These are phyloP conservation scores for Chionodraco myersi DNA, from an alignment of 2,113 vertebrate species.

Conservation along the genomic window DNA sequence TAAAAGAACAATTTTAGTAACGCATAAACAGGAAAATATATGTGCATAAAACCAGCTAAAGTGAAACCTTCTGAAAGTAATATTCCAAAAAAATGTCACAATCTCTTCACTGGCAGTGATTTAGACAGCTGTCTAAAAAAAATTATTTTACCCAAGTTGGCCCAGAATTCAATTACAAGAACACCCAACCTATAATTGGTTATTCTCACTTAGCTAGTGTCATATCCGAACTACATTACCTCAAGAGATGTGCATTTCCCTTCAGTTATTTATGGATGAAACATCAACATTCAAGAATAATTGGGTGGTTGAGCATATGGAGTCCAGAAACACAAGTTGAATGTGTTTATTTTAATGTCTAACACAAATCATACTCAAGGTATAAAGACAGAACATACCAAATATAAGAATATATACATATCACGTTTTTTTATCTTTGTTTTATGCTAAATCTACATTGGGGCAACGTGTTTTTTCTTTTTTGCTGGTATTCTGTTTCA, in stretches of 20 bases:
- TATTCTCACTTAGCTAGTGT: background rate
- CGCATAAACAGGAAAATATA: background rate
- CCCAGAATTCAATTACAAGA: background rate
- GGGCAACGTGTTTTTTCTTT: background rate
- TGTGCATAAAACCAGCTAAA: background rate
- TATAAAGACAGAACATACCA: background rate
- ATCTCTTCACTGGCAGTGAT: background rate
- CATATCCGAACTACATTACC: background rate
- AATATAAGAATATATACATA: background rate
- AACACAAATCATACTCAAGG: background rate
- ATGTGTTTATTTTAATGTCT: background rate
- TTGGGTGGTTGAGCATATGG: background rate
- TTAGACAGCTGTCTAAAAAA: background rate
- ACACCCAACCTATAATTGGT: background rate
- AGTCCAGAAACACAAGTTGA: background rate
- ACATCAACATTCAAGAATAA: background rate
- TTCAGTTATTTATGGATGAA: constrained; percentile 1
- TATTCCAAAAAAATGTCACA: background rate
- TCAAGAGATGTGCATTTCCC: too few species aligned
- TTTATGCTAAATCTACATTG: background rate
- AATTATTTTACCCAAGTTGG: background rate
- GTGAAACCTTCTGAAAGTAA: background rate
- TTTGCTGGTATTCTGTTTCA: background rate
- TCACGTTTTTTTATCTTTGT: background rate
- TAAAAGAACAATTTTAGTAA: background rate